Evolutionary conservation across 2,888 invertebrate genomes (phyloP).

Genomic region (Oxycera nigricornis): DNA sequence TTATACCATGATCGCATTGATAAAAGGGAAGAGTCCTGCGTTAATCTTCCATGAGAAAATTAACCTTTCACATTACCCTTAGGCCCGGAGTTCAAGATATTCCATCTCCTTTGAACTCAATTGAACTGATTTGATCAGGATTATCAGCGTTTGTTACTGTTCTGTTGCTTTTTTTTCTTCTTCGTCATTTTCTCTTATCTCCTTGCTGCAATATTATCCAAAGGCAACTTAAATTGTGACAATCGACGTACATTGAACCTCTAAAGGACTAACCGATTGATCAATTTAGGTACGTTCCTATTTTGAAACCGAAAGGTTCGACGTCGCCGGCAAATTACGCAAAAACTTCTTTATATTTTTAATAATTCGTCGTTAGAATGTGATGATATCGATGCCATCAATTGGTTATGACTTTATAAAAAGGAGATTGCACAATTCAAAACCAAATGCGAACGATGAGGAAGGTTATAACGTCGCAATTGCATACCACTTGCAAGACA

Average conservation of each 20-base stretch:
- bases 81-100: conserved; percentile 12
- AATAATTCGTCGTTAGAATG: conserved; percentile 5
- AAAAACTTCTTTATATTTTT: neutral
- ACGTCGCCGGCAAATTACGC: conserved; percentile 18
- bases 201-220: no score
- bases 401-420: no score
- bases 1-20: neutral
- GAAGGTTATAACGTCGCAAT: no score
- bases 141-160: neutral
- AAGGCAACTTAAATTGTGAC: no score
- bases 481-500: no score
- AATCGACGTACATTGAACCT: no score
- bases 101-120: conserved; percentile 35
- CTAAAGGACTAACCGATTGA: neutral
- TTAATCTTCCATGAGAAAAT: conserved; percentile 35
- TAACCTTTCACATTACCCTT: conserved; percentile 21
- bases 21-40: conserved; percentile 1
- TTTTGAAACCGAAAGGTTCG: conserved; percentile 4
- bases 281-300: neutral
- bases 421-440: no score
- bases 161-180: neutral
- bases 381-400: no score
- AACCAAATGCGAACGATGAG: no score
- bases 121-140: conserved; percentile 14
- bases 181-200: neutral